These are phyloP conservation scores for Darevskia mixta DNA, from an alignment of 2,797 vertebrate genomes.

Conservation along the genomic window DNA sequence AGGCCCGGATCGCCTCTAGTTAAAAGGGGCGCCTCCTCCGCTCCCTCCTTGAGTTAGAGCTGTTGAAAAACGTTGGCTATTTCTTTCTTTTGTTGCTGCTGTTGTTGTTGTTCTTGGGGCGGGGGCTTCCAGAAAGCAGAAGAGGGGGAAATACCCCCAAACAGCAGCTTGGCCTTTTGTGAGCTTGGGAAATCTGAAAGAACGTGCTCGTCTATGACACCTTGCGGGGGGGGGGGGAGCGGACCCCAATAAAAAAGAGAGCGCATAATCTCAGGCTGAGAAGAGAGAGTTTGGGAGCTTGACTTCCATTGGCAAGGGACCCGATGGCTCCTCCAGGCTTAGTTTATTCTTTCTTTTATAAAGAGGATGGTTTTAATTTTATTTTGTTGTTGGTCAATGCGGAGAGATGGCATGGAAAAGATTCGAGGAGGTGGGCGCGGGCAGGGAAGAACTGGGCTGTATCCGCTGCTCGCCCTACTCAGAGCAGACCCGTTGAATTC, in stretches of 20 bases:
- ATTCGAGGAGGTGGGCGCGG: no score
- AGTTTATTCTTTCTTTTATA: no score
- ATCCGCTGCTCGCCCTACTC: no score
- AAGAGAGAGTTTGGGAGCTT: neutral
- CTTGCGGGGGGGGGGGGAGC: neutral
- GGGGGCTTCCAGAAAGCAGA: conserved; percentile 81
- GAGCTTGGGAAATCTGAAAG: conserved; percentile 50
- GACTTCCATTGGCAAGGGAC: neutral
- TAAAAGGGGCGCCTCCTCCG: conserved; percentile 76
- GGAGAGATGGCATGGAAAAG: no score
- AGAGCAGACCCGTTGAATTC: no score
- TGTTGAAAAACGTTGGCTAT: conserved; percentile 86
- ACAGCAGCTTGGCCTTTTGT: conserved; percentile 83
- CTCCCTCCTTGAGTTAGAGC: conserved; percentile 83
- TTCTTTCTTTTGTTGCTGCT: conserved; percentile 82
- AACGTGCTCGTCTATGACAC: neutral
- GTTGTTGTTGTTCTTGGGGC: neutral
- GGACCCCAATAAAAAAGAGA: neutral
- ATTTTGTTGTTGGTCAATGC: no score
- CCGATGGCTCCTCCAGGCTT: no score
- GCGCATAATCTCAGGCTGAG: neutral
- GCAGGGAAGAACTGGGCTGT: no score
- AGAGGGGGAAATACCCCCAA: conserved; percentile 69
- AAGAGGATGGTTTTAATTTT: no score
- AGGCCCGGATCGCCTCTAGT: conserved; percentile 75